Base-by-base conservation (phyloP, 2,113 vertebrate species). In the Siniperca knerii region DNA sequence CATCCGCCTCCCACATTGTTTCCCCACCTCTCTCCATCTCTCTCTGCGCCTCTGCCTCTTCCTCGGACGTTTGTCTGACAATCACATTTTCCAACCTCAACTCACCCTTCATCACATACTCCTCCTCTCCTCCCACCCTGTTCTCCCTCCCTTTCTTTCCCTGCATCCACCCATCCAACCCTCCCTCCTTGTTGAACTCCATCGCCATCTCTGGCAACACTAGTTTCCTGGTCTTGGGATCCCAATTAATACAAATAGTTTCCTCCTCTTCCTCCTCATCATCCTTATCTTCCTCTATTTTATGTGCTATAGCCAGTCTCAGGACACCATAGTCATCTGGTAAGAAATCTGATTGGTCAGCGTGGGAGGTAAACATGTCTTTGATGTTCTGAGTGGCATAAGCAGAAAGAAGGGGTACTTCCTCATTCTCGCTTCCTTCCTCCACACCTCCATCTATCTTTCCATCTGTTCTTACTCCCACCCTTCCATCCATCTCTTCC, bases 51-150 rank as follows among this genome's bases (percentile, higher is more conserved):
- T 68, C 86, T 13, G 40, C 68, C 2, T 13, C 77, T 25, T 93
- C 89, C 40, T 85, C 75, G 0, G 88, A 93, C 0, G 11, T 13
- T 70, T 90, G 90, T 58, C 79, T 83, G 65, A 94, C 74, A 23
- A 66, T 78, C 40, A 93, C 87, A 8, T 70, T 78, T 23, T 90
- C 85, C 52, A 91, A 21, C 37, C n/a, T 85, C 73, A 91, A 6
- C 13, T 29, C 6, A 0, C 16, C 37, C 16, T 29, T 78, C 2
- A 0, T 55, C 6, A 8, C 20, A 13, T 77, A 42, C 20, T 2
- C 60, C 21, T 35, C 55, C 25, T 35, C 25, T 48, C 64, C 67
- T 55, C 25, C 54, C 11, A 15, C 8, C 8, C 29, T 29, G 10
- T n/a, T 23, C 75, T 70, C 33, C 7, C 6, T 76, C 29, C 18